Base-by-base conservation (phyloP, 2,888 invertebrate species). In the Tuberolachnus salignus region DNA sequence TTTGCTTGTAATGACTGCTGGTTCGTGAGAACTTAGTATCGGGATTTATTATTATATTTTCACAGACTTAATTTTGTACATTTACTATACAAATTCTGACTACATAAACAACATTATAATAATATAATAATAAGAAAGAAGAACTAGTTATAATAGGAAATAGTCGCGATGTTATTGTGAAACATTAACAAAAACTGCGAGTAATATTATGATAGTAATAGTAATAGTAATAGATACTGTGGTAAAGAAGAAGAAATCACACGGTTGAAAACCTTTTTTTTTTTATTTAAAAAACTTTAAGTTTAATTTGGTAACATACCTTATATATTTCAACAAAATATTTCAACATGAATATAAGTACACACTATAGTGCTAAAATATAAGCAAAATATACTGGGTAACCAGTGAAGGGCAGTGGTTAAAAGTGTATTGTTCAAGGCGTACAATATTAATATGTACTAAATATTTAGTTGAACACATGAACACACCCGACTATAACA, bases 1-100 rank as follows among this genome's bases (percentile, higher is more conserved):
- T 78, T 78, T 78, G 34, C 75, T 78, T 57, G 75, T 78, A 78
- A 78, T 78, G 75, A 78, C 75, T 78, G 67, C 57, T 75, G 75
- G 75, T 69, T 59, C 67, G 34, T 34, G 67, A 78, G 75, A 78
- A 78, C 67, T 23, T 73, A 53, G 67, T 59, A 59, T 51, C 16
- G 67, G 75, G 46, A 59, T 49, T 42, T 21, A 78, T 59, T 49
- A 78, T 59, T n/a, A 34, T 46, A 75, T 16, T 46, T 67, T 78
- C 34, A 34, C 75, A 59, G 49, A 67, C 59, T 67, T 49, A 16
- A 64, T 59, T 72, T 75, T 67, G 49, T 67, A 78, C 59, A 16
- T 49, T 66, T 6, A 34, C 57, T 67, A 78, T 42, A 34, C 34
- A 34, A 74, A n/a, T 66, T 64, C 44, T 21, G 13, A 64, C 57